Evolutionary conservation across 2,888 invertebrate species (phyloP), one percentile per base, ranked within the genome.

Genomic region (Synanthedon vespiformis): DNA sequence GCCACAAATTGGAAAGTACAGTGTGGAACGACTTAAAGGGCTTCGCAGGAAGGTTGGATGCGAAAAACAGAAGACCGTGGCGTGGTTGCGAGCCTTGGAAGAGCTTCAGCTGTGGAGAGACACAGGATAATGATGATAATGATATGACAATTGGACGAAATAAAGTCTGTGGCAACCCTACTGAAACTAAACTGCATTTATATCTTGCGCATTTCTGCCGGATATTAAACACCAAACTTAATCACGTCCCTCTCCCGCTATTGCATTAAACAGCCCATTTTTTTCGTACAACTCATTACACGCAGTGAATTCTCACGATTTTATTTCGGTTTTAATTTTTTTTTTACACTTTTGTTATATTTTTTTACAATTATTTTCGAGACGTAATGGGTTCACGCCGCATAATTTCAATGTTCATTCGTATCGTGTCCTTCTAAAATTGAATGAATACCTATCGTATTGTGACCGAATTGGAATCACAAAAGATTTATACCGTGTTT

Each of bases 381-480:
- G 66, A 70, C 72, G 73, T 80, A 83, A 87, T 80, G 80, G 64
- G 82, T 86, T 87, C 86, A 87, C 87, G 84, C 81, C 74, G 86
- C 78, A 84, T 84, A 84, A 86, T 80, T 79, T 74, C 62, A 63
- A 62, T 57, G 58, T 63, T 65, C 68, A 58, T 60, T 61, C 59
- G 56, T 61, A 67, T 58, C 58, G 63, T 65, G 68, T 63, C 61
- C 70, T 76, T 77, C 74, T 68, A 56, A 67, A 73, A 74, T 72
- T 70, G 70, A 71, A 74, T 72, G 70, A 72, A 70, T 62, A 65
- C 55, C 50, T 70, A 61, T 59, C 58, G 67, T 62, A 60, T 59
- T 58, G 67, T 62, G 61, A 63, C 58, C 61, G 59, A 56, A 52
- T 52, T 60, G 57, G 55, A 53, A 55, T 62, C 61, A 72, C 71